Base-by-base conservation (phyloP, 2,113 vertebrate species). In the Gasterosteus aculeatus region DNA sequence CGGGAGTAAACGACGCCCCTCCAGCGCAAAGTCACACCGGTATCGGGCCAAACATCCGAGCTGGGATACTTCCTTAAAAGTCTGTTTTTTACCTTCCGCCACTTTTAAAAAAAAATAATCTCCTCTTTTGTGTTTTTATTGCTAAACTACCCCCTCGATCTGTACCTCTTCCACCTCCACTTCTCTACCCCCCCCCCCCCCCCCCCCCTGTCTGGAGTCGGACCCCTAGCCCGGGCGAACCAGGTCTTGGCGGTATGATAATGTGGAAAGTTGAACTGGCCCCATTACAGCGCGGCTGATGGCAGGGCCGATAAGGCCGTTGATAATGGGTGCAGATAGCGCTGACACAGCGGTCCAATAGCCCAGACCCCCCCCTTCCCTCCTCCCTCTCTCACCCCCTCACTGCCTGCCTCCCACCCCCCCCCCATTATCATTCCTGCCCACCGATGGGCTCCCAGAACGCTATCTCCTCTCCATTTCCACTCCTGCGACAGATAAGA, bases 211-310 rank as follows among this genome's bases (percentile, higher is more conserved):
- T 87, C 94, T 92, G 87, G 90, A 96, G 95, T 93, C 75, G 95
- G 91, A 91, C 94, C 92, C 89, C 92, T 93, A 93, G 95, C 95
- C 96, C 95, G 92, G 95, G 86, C 86, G 89, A 92, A 95, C 92
- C 96, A 95, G 91, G 96, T 97, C 95, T 95, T 97, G 96, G 97
- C 96, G 94, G 95, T 97, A 97, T 97, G 98, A 99, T 99, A 98
- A 99, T 97, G 97, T 95, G 93, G 97, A 97, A 98, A 99, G 98
- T 99, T 99, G 97, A 99, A 98, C 98, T 97, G 98, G 97, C 96
- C 97, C 97, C 97, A 99, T 99, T 99, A 98, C 97, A 94, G 96
- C 95, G 93, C 93, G 76, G 94, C 93, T 93, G 97, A 99, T 99
- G 97, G 95, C 94, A 95, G 96, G 88, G 60, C 71, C 73, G 98